Conservation (phyloP, 2,113 vertebrate species). For the Oophaga pumilio region DNA sequence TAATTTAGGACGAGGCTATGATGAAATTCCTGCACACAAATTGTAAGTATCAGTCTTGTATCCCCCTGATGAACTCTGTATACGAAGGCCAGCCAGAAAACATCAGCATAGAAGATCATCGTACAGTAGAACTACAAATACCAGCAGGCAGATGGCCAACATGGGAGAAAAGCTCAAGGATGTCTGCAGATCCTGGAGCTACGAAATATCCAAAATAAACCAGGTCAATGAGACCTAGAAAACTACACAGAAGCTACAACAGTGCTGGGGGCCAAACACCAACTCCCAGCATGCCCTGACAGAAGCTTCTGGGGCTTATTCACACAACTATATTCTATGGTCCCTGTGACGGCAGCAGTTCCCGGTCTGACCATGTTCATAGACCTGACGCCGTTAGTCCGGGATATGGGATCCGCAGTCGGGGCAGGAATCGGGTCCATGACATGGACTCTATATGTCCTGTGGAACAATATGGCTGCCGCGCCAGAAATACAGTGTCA, state of each 20-base stretch:
- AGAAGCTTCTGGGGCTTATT: neutral
- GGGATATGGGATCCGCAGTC: no score
- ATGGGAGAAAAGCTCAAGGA: no score
- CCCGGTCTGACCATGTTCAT: no score
- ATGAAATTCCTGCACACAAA: constrained; percentile 21
- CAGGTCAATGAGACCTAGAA: neutral
- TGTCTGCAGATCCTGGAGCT: no score
- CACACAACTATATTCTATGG: no score
- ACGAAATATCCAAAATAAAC: neutral
- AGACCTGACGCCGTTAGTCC: no score
- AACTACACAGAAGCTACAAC: neutral
- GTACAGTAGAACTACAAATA: neutral
- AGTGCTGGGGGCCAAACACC: neutral
- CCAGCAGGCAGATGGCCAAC: neutral
- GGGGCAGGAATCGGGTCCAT: no score
- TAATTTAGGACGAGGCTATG: neutral
- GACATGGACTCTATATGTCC: no score
- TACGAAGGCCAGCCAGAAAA: neutral
- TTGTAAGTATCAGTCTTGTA: neutral
- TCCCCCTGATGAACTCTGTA: neutral
- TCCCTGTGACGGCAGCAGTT: no score
- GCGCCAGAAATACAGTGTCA: no score
- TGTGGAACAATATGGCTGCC: no score
- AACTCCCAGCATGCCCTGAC: neutral
- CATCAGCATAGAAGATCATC: neutral